Conservation (phyloP, 2,888 invertebrate genomes). For the Leptura quadrifasciata region DNA sequence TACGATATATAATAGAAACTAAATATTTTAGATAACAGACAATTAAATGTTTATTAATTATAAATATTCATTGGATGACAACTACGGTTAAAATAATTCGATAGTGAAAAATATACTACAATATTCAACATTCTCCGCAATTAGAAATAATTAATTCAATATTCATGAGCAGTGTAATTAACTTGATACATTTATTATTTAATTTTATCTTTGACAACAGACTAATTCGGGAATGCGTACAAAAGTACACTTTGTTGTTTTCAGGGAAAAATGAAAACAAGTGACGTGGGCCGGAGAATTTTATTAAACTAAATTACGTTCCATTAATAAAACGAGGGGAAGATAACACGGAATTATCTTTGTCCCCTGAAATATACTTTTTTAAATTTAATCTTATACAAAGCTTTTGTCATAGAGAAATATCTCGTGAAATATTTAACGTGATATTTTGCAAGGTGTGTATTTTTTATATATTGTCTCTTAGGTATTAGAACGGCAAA, state of each 20-base stretch:
- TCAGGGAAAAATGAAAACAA: too few species aligned
- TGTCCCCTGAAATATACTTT: background rate
- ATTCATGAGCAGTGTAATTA: background rate
- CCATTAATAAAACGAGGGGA: constrained; percentile 4
- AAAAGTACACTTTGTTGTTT: too few species aligned
- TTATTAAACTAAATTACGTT: constrained; percentile 7
- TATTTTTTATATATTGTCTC: too few species aligned
- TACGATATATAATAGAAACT: too few species aligned
- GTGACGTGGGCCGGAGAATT: background rate
- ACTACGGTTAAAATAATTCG: background rate
- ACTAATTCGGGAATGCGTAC: too few species aligned
- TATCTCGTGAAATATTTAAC: background rate
- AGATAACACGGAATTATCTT: background rate
- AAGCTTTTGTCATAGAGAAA: background rate
- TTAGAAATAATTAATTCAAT: background rate
- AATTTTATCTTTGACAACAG: too few species aligned
- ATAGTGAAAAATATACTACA: background rate
- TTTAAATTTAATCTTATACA: background rate
- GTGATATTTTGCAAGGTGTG: background rate
- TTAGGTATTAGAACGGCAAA: too few species aligned
- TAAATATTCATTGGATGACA: background rate
- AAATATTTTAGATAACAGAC: too few species aligned
- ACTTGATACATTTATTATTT: background rate
- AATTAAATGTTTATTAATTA: too few species aligned
- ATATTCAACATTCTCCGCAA: background rate